Evolutionary conservation across 2,113 vertebrate genomes (phyloP).

Genomic region (Carlito syrichta): DNA sequence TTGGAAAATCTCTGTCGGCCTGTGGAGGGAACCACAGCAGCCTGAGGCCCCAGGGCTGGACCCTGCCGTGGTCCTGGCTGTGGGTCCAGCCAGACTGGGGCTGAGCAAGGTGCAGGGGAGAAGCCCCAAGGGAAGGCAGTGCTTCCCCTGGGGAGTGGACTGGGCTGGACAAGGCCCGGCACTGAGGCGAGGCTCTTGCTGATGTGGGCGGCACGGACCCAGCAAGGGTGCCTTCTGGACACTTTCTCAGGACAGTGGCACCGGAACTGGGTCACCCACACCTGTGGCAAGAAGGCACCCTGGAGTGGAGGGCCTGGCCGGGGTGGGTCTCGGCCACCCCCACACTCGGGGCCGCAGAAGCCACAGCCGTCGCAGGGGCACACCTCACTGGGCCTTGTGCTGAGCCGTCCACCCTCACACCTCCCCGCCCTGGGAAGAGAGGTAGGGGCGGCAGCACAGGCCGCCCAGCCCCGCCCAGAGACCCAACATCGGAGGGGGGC

Average conservation of each 20-base stretch:
- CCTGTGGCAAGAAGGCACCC: too few species aligned
- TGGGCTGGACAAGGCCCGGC: too few species aligned
- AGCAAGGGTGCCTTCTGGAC: background rate
- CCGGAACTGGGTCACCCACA: background rate
- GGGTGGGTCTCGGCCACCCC: background rate
- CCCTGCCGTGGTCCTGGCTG: background rate
- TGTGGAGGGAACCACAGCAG: too few species aligned
- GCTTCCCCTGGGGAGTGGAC: background rate
- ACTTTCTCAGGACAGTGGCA: background rate
- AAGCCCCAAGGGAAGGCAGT: background rate
- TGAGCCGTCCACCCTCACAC: background rate
- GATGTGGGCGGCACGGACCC: background rate
- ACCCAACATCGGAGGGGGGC: slow-evolving; percentile 46
- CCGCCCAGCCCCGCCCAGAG: background rate
- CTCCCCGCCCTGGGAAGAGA: background rate
- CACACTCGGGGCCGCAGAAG: background rate
- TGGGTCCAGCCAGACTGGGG: background rate
- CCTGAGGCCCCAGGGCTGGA: background rate
- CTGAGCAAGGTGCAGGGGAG: background rate
- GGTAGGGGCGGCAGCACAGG: background rate
- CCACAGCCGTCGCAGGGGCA: too few species aligned
- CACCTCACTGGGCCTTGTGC: background rate
- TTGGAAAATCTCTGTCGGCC: background rate
- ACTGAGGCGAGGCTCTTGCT: background rate
- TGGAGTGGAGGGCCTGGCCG: too few species aligned